phyloP scores from a whole-genome alignment of 2,797 vertebrate genomes.

The Labroides dimidiatus region DNA sequence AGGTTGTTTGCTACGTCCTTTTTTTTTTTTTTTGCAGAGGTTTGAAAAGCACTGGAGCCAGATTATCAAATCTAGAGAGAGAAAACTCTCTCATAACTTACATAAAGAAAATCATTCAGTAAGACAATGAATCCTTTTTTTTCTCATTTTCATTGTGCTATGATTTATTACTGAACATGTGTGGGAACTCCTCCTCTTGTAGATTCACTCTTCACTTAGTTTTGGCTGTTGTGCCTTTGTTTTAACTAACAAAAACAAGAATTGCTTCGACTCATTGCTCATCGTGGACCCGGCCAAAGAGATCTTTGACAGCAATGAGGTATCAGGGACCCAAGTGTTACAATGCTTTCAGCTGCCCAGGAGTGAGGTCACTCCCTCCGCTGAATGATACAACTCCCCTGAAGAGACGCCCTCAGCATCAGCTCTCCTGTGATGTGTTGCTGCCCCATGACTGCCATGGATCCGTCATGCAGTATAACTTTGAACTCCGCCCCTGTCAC shows the following conservation, averaged over 20 bases:
- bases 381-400: slow-evolving; percentile 61
- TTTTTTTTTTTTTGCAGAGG: slow-evolving; percentile 34
- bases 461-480: slow-evolving; percentile 32
- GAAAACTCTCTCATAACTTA: neutral
- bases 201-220: neutral
- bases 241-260: neutral
- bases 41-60: slow-evolving; percentile 9
- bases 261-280: slow-evolving; percentile 15
- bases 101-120: neutral
- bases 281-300: slow-evolving; percentile 34
- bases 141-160: neutral
- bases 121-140: neutral
- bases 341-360: slow-evolving; percentile 53
- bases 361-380: slow-evolving; percentile 56
- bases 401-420: slow-evolving; percentile 58
- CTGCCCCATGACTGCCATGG: slow-evolving; percentile 29
- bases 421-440: slow-evolving; percentile 41
- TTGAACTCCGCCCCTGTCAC: slow-evolving; percentile 40
- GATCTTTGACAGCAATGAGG: slow-evolving; percentile 51
- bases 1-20: slow-evolving; percentile 15
- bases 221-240: slow-evolving; percentile 7
- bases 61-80: neutral
- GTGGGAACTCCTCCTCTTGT: slow-evolving; percentile 7
- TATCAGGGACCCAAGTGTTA: slow-evolving; percentile 32
- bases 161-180: neutral